phyloP scores from a whole-genome alignment of 2,888 invertebrate species.

The Athalia rosae region DNA sequence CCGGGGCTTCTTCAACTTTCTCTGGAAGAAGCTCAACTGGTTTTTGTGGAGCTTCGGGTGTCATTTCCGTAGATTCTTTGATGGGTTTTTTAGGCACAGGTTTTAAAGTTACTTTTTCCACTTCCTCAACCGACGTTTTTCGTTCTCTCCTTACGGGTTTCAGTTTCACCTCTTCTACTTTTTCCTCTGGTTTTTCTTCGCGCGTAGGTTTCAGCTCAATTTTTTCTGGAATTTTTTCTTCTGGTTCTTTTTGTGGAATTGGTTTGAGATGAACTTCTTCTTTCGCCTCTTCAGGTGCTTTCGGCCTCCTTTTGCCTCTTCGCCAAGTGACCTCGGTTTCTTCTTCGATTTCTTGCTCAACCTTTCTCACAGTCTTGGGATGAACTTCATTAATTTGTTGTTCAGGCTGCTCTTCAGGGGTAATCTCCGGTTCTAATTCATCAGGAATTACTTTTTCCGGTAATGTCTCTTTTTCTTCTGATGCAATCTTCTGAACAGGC shows the following conservation, averaged over 20 bases:
- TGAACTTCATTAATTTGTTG: too few species aligned
- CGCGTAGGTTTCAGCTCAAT: constrained; percentile 52
- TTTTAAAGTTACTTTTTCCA: constrained; percentile 48
- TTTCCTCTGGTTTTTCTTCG: constrained; percentile 50
- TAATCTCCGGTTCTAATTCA: too few species aligned
- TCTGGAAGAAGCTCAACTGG: constrained; percentile 44
- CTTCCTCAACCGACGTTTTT: constrained; percentile 26
- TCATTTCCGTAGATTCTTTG: constrained; percentile 49
- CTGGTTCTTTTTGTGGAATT: constrained; percentile 42
- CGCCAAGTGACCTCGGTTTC: constrained; percentile 76
- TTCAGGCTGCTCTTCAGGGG: too few species aligned
- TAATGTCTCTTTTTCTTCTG: constrained; percentile 47
- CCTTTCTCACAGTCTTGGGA: too few species aligned
- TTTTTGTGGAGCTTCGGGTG: not conserved
- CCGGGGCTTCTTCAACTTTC: constrained; percentile 55
- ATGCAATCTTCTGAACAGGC: constrained; percentile 50
- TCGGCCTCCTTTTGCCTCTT: too few species aligned
- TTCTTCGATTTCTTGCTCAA: constrained; percentile 73
- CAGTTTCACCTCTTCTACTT: constrained; percentile 51
- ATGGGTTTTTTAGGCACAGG: constrained; percentile 52
- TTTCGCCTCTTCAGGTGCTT: constrained; percentile 27
- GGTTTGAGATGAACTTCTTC: constrained; percentile 44
- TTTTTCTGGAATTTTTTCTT: constrained; percentile 36
- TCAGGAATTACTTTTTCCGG: too few species aligned
- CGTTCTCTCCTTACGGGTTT: constrained; percentile 43